Conservation (phyloP, 1,140 invertebrate species). For the Portunus trituberculatus region DNA sequence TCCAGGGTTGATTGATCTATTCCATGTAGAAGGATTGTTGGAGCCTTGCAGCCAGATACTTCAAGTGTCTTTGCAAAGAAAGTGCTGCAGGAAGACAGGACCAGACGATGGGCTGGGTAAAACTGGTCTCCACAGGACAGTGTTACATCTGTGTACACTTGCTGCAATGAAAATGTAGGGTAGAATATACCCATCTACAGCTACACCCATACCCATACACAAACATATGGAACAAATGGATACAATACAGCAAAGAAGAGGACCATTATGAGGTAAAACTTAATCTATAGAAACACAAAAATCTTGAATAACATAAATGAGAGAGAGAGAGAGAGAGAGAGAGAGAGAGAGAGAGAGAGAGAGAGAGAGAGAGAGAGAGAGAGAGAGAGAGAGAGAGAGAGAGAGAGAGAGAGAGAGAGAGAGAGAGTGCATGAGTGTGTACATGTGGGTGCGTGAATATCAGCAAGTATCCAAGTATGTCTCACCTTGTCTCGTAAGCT, state of each 20-base stretch:
- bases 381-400: neutral
- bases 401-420: neutral
- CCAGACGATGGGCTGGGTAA: conserved; percentile 61
- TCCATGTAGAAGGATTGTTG: conserved; percentile 53
- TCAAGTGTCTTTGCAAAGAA: conserved; percentile 37
- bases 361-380: neutral
- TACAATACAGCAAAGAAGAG: neutral
- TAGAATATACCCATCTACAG: neutral
- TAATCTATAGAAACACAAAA: neutral
- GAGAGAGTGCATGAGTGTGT: too few relatives aligned
- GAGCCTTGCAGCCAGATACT: conserved; percentile 36
- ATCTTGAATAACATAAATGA: too few relatives aligned
- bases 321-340: neutral
- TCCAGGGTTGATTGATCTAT: conserved; percentile 58
- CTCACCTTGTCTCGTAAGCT: conserved; percentile 42
- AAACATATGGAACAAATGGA: conserved; percentile 5
- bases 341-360: neutral
- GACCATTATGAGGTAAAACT: neutral
- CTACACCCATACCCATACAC: neutral
- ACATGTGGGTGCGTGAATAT: neutral
- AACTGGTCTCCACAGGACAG: conserved; percentile 62
- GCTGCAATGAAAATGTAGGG: neutral
- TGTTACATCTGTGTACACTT: conserved; percentile 63
- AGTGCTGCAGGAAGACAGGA: conserved; percentile 57
- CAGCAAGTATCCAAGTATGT: neutral